Evolutionary conservation across 2,113 vertebrate species (phyloP).

Genomic region (Perccottus glenii): DNA sequence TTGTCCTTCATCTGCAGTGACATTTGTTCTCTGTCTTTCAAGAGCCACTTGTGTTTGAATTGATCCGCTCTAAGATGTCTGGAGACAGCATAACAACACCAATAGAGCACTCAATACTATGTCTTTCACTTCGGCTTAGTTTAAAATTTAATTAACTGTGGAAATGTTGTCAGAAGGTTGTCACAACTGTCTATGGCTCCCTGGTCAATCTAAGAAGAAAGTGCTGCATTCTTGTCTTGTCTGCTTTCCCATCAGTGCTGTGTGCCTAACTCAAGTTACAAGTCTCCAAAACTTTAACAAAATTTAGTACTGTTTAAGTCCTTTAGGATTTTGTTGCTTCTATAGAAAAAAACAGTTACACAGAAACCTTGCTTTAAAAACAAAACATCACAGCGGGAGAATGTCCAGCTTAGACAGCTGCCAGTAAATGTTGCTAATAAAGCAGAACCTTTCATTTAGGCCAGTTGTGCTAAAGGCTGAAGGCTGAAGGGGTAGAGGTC

Average conservation of each 20-base stretch:
- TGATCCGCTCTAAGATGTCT: constrained; percentile 55
- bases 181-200: constrained; percentile 63
- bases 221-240: constrained; percentile 55
- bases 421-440: constrained; percentile 30
- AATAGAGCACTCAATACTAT: constrained; percentile 51
- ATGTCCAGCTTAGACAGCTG: constrained; percentile 40
- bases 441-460: constrained; percentile 23
- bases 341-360: too few species aligned
- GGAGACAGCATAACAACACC: constrained; percentile 65
- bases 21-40: constrained; percentile 60
- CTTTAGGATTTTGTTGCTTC: too few species aligned
- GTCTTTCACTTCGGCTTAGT: constrained; percentile 63
- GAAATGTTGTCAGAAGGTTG: constrained; percentile 65
- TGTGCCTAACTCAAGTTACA: constrained; percentile 24
- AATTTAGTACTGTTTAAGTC: background rate
- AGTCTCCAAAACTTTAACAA: constrained; percentile 19
- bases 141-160: constrained; percentile 74
- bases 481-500: constrained; percentile 48
- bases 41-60: constrained; percentile 59
- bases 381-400: constrained; percentile 29
- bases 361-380: constrained; percentile 22
- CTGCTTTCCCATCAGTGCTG: constrained; percentile 53
- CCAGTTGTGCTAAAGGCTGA: background rate
- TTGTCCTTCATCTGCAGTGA: constrained; percentile 36
- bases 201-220: constrained; percentile 61